Base-by-base conservation (phyloP, 2,888 invertebrate species). In the Leptogaster cylindrica region DNA sequence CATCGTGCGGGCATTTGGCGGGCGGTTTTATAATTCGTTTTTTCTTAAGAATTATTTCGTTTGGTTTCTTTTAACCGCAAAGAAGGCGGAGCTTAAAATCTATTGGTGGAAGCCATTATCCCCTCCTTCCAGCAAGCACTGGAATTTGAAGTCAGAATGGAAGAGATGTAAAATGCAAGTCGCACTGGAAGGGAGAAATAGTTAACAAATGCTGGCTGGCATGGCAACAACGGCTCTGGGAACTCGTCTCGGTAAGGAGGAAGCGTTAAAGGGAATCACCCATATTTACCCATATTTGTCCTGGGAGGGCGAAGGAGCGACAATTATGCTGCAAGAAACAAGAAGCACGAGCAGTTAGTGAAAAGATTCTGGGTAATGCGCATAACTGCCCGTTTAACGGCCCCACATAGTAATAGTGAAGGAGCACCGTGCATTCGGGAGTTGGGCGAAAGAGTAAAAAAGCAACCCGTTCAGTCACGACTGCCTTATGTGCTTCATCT, bases 41-140 rank as follows among this genome's bases (percentile, higher is more conserved):
- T 63, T 63, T 46, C 8, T 18, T 3, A n/a, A 39, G 5, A n/a
- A 20, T 46, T 46, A n/a, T n/a, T n/a, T n/a, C n/a, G n/a, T n/a
- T n/a, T n/a, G n/a, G n/a, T 31, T 31, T 46, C 41, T 28, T 48
- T 31, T 33, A 28, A 64, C 66, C 50, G 64, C 70, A 61, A 70
- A 72, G 66, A 74, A 77, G 79, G 79, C 78, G 79, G 79, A 79
- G 79, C 76, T 77, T 75, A 73, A 73, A 74, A 76, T 73, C 75
- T 75, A 79, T 79, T 79, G 79, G 79, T 74, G 73, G 75, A 74
- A 74, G 74, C 74, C 70, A 67, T 75, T 75, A 76, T 72, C 73
- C 76, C n/a, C 76, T 76, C 74, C 74, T 77, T 74, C 74, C 74
- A 33, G 12, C n/a, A n/a, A 10, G 28, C 12, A 16, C 27, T 28